A percentile compares a stretch with the other conserved stretches of the same genome.
These are phyloP conservation scores for Drosophila nigrodunni DNA, from an alignment of 1,140 invertebrate species.

Conservation along the genomic window DNA sequence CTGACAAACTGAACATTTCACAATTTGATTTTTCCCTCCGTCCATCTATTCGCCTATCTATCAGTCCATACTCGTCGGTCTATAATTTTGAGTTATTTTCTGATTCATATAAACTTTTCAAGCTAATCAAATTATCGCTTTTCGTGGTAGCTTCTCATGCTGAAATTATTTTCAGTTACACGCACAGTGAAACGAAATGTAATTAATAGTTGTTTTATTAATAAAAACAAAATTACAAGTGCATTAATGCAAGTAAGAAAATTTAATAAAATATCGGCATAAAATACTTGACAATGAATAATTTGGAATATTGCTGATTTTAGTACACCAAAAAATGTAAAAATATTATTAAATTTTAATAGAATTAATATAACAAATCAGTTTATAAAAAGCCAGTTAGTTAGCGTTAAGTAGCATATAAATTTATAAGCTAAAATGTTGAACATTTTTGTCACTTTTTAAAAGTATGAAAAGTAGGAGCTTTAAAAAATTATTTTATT, in stretches of 20 bases:
- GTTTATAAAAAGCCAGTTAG: too few species aligned
- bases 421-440: too few species aligned
- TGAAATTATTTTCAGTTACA: background rate
- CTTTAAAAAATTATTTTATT: too few species aligned
- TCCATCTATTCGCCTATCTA: background rate
- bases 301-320: background rate
- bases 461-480: too few species aligned
- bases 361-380: too few species aligned
- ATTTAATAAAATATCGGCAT: background rate
- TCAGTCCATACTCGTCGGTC: background rate
- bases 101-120: background rate
- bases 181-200: background rate
- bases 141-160: background rate
- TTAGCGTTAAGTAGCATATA: too few species aligned
- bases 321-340: too few species aligned
- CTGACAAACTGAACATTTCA: slow-evolving; percentile 30
- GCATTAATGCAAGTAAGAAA: background rate
- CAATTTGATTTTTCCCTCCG: slow-evolving; percentile 14
- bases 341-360: background rate
- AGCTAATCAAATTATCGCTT: background rate
- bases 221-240: too few species aligned
- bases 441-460: too few species aligned
- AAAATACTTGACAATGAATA: too few species aligned
- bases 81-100: background rate
- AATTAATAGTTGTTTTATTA: too few species aligned